Conservation (phyloP, 2,888 invertebrate genomes). For the Megaustenia siamemsis region DNA sequence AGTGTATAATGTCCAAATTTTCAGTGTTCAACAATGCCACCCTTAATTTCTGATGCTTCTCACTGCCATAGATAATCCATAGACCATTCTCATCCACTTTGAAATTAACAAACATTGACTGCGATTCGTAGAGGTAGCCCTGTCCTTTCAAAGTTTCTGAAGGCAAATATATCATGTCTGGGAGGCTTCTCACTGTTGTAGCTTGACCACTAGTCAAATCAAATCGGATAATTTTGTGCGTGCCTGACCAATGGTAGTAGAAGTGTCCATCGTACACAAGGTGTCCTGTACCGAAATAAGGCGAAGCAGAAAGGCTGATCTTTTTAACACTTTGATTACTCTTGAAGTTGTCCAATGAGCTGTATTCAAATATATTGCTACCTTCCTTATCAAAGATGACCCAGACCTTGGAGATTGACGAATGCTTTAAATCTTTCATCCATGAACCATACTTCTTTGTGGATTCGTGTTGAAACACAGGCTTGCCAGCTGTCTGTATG, state of each 20-base stretch:
- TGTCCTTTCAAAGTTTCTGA: conserved; percentile 63
- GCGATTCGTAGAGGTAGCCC: conserved; percentile 85
- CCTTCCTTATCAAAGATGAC: conserved; percentile 89
- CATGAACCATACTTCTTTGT: conserved; percentile 38
- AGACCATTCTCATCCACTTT: conserved; percentile 80
- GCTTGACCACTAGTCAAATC: conserved; percentile 66
- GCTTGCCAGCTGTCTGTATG: conserved; percentile 49
- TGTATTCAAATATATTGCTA: conserved; percentile 88
- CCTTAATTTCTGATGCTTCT: conserved; percentile 23
- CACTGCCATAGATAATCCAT: conserved; percentile 52
- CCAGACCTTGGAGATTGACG: conserved; percentile 82
- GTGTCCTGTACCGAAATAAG: conserved; percentile 93
- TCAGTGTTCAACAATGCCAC: conserved; percentile 59
- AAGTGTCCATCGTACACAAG: conserved; percentile 96
- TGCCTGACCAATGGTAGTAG: conserved; percentile 85
- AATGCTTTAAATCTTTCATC: conserved; percentile 40
- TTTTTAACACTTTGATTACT: conserved; percentile 63
- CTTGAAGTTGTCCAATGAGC: conserved; percentile 81
- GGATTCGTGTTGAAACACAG: conserved; percentile 20
- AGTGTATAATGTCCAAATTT: conserved; percentile 85
- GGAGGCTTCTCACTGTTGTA: conserved; percentile 56
- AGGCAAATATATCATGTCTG: conserved; percentile 70
- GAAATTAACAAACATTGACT: conserved; percentile 92
- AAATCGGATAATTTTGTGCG: conserved; percentile 69
- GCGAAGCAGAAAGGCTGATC: conserved; percentile 79